Evolutionary conservation across 2,797 vertebrate genomes (phyloP), one percentile per base, ranked within the genome.

Genomic region (Trachurus trachurus): DNA sequence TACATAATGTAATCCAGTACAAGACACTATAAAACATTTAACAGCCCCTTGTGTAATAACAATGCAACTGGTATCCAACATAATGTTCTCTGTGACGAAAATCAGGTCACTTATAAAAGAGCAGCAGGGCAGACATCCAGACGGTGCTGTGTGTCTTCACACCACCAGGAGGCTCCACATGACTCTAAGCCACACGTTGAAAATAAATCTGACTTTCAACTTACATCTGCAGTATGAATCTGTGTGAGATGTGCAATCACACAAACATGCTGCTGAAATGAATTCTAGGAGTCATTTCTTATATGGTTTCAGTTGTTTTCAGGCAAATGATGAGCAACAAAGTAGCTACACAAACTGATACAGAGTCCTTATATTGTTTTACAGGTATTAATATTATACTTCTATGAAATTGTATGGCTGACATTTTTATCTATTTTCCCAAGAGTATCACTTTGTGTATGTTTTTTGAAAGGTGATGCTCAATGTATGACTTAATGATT

Each of bases 141-240:
- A 22, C 1, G 6, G 0, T 54, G 72, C 72, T 0, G 1, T 76
- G n/a, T 39, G 11, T 50, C 31, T 62, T 75, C 19, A 13, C 0
- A 49, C 91, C 90, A 90, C 78, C 64, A 90, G 90, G 84, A 19
- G 89, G 84, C 88, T 74, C 70, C 56, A 81, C 29, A 31, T 47
- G 50, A 63, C 47, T 19, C 50, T 31, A 3, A 61, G 2, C 15
- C 16, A 39, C 31, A 49, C 19, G 2, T 13, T 60, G 8, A 31
- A 11, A 29, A 17, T 8, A 11, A 29, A 17, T 8, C 45, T 71
- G 16, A 11, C 1, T 17, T 31, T 12, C 10, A 31, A 53, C 45
- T 13, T 17, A 1, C 13, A 54, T 31, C 37, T 37, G 21, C 4
- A 12, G n/a, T n/a, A 10, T 10, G 19, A 9, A 3, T 45, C 16